Evolutionary conservation across 2,797 vertebrate genomes (phyloP).

Genomic region (Spea hammondii): DNA sequence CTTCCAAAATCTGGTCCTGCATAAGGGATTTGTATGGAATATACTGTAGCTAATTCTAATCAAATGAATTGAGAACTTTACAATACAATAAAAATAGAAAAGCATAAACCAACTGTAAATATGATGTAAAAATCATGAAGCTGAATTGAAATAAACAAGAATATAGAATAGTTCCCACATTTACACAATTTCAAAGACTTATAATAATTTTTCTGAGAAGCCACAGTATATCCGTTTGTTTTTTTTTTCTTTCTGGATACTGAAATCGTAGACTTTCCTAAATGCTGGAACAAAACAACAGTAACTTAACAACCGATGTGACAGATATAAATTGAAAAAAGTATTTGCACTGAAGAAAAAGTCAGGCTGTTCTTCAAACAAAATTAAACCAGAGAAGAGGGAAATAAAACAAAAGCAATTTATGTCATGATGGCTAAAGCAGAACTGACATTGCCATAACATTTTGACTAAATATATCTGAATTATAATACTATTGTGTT

Average conservation of each 20-base stretch:
- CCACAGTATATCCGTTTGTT: not conserved
- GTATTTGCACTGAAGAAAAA: slow-evolving; percentile 16
- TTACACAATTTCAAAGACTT: no score
- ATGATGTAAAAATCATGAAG: no score
- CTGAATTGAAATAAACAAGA: no score
- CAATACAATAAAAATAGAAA: no score
- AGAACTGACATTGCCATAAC: slow-evolving; percentile 19
- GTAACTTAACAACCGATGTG: slow-evolving; percentile 20
- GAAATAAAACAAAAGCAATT: slow-evolving; percentile 29
- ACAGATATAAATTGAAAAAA: slow-evolving; percentile 34
- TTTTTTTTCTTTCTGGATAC: not conserved
- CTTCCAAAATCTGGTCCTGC: no score
- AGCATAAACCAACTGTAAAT: no score
- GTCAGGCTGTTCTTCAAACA: slow-evolving; percentile 23
- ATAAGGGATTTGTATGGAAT: no score
- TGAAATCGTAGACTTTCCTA: not conserved
- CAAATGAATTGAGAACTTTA: no score
- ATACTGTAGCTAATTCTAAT: no score
- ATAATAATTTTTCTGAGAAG: no score
- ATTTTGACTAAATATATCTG: not conserved
- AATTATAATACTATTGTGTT: not conserved
- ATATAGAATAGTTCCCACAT: no score
- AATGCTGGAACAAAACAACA: slow-evolving; percentile 4
- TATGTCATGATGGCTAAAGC: slow-evolving; percentile 16
- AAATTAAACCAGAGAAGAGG: slow-evolving; percentile 13